phyloP scores from a whole-genome alignment of 2,888 invertebrate species.

The Conus canariensis region DNA sequence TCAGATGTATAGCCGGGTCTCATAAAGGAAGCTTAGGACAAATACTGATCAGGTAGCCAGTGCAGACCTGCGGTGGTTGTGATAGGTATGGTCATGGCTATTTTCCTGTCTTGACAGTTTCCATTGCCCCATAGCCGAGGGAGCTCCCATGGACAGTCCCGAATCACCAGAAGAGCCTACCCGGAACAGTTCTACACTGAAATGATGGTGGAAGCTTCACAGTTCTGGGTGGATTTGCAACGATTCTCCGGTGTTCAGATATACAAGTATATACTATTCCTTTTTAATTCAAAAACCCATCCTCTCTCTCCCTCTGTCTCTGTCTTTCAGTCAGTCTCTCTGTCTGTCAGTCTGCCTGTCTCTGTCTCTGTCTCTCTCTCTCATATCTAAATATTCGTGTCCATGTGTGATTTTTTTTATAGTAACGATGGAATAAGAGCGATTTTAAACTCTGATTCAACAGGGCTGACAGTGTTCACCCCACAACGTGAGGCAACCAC shows the following conservation, averaged over 20 bases:
- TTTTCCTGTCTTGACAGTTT: constrained; percentile 31
- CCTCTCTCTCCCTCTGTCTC: neutral
- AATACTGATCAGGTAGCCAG: too few relatives aligned
- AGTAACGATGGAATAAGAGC: too few relatives aligned
- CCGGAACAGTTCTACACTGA: constrained; percentile 64
- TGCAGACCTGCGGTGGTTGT: too few relatives aligned
- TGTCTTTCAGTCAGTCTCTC: neutral
- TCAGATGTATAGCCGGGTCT: too few relatives aligned
- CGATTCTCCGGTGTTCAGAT: constrained; percentile 67
- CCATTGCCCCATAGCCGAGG: constrained; percentile 65
- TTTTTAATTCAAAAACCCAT: neutral
- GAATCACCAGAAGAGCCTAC: constrained; percentile 78
- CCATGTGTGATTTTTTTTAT: too few relatives aligned
- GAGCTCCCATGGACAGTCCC: constrained; percentile 78
- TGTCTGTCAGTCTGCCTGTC: neutral
- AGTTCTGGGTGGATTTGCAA: constrained; percentile 73
- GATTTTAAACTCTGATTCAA: too few relatives aligned
- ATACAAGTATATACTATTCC: constrained; percentile 56
- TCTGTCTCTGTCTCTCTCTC: neutral
- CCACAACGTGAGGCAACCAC: too few relatives aligned
- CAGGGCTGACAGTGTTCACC: too few relatives aligned
- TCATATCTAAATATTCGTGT: too few relatives aligned
- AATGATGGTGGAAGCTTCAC: constrained; percentile 77
- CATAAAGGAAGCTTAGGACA: too few relatives aligned
- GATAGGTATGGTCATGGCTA: too few relatives aligned